phyloP scores from a whole-genome alignment of 2,113 vertebrate species.

The Anser cygnoides region DNA sequence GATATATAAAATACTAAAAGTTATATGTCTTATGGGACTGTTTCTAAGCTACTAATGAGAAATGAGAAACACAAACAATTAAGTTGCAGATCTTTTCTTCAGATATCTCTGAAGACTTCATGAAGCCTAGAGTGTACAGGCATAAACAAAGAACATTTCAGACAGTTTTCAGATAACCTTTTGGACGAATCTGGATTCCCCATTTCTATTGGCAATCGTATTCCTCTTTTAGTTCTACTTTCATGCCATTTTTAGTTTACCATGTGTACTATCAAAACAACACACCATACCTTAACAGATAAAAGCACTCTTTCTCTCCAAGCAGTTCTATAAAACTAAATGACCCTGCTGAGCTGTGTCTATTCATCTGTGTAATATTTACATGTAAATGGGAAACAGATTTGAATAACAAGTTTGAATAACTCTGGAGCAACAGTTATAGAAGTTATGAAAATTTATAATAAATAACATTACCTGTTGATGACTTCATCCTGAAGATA shows the following conservation, averaged over 20 bases:
- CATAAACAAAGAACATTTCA: not conserved
- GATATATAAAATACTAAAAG: not conserved
- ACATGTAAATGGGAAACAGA: not conserved
- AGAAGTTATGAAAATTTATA: constrained; percentile 46
- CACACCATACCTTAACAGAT: not conserved
- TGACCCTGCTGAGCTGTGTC: constrained; percentile 16
- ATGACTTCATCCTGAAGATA: constrained; percentile 38
- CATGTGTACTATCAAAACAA: not conserved
- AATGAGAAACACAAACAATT: not conserved
- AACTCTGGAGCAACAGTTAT: not conserved
- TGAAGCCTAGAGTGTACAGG: not conserved
- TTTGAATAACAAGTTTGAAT: not conserved
- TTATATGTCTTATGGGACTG: not conserved
- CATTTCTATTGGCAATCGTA: not conserved
- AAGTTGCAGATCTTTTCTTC: not conserved
- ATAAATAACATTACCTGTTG: constrained; percentile 51
- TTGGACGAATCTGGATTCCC: not conserved
- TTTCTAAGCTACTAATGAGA: not conserved
- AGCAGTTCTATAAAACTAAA: constrained; percentile 37
- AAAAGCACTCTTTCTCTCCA: constrained; percentile 21
- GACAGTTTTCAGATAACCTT: not conserved
- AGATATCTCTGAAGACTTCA: not conserved
- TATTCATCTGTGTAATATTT: constrained; percentile 28
- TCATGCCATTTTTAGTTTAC: not conserved
- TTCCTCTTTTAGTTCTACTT: not conserved